Evolutionary conservation across 2,113 vertebrate genomes (phyloP).

Genomic region (Megaceryle torquata): DNA sequence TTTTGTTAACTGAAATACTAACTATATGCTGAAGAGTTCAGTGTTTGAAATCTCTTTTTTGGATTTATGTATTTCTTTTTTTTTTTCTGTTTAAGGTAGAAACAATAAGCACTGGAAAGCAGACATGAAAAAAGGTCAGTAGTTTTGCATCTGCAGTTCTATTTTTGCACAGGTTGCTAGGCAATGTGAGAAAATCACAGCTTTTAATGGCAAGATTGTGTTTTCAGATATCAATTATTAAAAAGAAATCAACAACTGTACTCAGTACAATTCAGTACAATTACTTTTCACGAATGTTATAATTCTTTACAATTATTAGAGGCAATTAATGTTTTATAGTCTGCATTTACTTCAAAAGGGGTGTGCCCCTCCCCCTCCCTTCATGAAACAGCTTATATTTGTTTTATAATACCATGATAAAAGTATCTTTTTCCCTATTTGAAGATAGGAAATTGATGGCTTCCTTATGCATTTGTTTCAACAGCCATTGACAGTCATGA

Average conservation of each 20-base stretch:
- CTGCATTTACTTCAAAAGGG: background rate
- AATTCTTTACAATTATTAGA: background rate
- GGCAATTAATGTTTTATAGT: background rate
- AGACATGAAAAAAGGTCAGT: slow-evolving; percentile 67
- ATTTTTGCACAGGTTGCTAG: slow-evolving; percentile 75
- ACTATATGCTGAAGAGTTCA: background rate
- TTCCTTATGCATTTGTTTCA: background rate
- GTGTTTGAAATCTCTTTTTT: background rate
- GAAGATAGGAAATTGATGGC: background rate
- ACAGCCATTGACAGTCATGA: background rate
- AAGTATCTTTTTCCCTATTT: background rate
- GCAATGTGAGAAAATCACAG: slow-evolving; percentile 70
- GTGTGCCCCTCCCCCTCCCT: background rate
- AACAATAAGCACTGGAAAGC: slow-evolving; percentile 39
- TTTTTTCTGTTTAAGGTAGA: background rate
- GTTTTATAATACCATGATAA: background rate
- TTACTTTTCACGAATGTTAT: background rate
- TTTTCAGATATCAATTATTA: slow-evolving; percentile 65
- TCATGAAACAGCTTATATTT: background rate
- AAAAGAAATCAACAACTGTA: slow-evolving; percentile 51
- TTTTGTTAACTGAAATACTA: background rate
- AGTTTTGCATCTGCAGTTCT: slow-evolving; percentile 70
- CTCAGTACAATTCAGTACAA: background rate
- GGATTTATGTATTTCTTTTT: background rate
- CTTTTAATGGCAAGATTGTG: slow-evolving; percentile 34